These are phyloP conservation scores for Brachyopa scutellaris DNA, from an alignment of 2,888 invertebrate species.

Conservation along the genomic window DNA sequence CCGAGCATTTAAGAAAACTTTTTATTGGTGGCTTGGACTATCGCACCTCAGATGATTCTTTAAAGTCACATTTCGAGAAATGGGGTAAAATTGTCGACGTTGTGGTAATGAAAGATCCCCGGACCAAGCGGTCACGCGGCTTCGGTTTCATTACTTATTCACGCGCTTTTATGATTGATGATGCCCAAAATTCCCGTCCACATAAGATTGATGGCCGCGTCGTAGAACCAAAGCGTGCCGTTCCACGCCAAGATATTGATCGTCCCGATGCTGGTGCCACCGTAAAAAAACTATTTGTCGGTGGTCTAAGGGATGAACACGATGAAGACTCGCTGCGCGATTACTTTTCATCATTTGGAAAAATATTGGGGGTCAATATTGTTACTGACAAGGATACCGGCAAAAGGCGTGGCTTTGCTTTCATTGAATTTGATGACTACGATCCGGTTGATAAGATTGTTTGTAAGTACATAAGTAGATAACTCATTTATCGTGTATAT, in stretches of 20 bases:
- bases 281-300: conserved; percentile 97
- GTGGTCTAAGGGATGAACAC: conserved; percentile 95
- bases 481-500: neutral
- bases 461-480: conserved; percentile 85
- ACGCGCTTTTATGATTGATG: conserved; percentile 96
- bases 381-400: conserved; percentile 96
- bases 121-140: conserved; percentile 96
- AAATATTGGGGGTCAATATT: conserved; percentile 92
- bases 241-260: conserved; percentile 95
- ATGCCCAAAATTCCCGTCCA: conserved; percentile 94
- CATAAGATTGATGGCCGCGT: conserved; percentile 96
- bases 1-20: conserved; percentile 92
- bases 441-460: conserved; percentile 98
- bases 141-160: conserved; percentile 99
- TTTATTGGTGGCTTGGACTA: conserved; percentile 98
- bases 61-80: conserved; percentile 96
- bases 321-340: conserved; percentile 93
- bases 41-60: conserved; percentile 94
- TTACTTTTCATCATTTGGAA: conserved; percentile 92
- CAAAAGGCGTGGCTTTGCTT: conserved; percentile 97
- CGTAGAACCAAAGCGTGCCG: conserved; percentile 98
- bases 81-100: conserved; percentile 99
- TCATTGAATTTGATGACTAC: conserved; percentile 97
- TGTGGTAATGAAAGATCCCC: conserved; percentile 98
- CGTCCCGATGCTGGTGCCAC: conserved; percentile 96